These are phyloP conservation scores for Grammomys dolichurus DNA, from an alignment of 2,113 vertebrate genomes.

Conservation along the genomic window DNA sequence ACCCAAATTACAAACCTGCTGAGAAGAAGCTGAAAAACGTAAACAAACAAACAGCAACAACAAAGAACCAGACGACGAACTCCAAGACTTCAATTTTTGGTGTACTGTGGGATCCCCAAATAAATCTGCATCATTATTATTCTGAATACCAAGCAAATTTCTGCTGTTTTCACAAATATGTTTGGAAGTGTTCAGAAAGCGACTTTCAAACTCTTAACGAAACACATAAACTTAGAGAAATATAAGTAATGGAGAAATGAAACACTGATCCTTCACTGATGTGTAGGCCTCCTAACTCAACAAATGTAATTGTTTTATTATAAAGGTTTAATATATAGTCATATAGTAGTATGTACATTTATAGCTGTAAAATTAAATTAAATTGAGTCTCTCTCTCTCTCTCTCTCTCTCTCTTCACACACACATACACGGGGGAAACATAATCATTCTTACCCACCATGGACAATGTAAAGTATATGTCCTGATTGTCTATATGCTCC, in stretches of 20 bases:
- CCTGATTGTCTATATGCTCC: neutral
- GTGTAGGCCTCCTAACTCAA: neutral
- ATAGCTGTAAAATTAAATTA: neutral
- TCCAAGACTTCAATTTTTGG: neutral
- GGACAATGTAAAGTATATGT: neutral
- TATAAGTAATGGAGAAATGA: neutral
- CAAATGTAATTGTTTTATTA: neutral
- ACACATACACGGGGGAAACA: neutral
- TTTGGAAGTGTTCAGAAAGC: neutral
- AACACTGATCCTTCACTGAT: neutral
- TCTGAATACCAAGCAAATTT: neutral
- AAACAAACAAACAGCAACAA: neutral
- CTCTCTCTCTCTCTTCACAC: too few species aligned
- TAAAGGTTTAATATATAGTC: neutral
- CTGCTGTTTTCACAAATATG: neutral
- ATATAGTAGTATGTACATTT: neutral
- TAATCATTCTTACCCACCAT: neutral
- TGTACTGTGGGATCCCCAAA: neutral
- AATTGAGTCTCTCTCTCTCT: too few species aligned
- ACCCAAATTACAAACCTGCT: neutral
- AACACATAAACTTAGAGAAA: neutral
- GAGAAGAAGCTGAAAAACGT: neutral
- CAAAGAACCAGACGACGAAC: neutral
- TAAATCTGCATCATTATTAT: neutral
- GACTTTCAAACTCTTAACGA: neutral